Conservation (phyloP, 2,113 vertebrate species). For the Phainopepla nitens region DNA sequence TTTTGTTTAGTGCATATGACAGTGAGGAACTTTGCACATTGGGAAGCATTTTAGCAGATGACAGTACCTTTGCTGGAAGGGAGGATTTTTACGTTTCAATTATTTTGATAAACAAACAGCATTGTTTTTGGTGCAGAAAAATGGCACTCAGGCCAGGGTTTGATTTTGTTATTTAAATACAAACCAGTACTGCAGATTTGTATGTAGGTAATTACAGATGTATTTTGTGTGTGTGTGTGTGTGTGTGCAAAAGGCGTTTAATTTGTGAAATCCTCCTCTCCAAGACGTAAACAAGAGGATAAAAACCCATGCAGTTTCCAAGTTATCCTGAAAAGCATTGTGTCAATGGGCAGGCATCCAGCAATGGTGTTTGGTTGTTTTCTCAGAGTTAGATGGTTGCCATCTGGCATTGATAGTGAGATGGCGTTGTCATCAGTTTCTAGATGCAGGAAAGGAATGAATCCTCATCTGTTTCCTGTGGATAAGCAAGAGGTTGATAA, state of each 20-base stretch:
- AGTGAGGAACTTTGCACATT: not conserved
- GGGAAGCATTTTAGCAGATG: not conserved
- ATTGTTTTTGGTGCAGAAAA: not conserved
- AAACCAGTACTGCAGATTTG: not conserved
- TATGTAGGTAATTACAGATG: not conserved
- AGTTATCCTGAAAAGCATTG: slow-evolving; percentile 72
- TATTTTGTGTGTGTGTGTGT: not conserved
- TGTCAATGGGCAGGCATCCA: slow-evolving; percentile 86
- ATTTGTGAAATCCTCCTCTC: not conserved
- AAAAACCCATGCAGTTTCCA: slow-evolving; percentile 56
- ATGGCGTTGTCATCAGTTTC: slow-evolving; percentile 91
- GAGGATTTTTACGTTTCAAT: not conserved
- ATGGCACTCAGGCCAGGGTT: not conserved
- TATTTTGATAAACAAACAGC: not conserved
- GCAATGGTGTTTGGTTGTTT: slow-evolving; percentile 88
- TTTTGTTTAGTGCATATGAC: not conserved
- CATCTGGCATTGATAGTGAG: slow-evolving; percentile 88
- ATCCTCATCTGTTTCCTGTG: slow-evolving; percentile 99
- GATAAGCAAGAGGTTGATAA: slow-evolving; percentile 92
- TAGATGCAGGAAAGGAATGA: slow-evolving; percentile 91
- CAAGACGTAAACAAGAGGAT: slow-evolving; percentile 39
- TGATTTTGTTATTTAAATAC: not conserved
- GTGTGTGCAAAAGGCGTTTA: not conserved
- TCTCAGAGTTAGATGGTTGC: slow-evolving; percentile 83
- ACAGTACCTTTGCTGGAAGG: not conserved